Percentiles rank a stretch among this genome's conserved stretches.
These are phyloP conservation scores for Ferdinandea cuprea DNA, from an alignment of 2,888 invertebrate species.

Conservation along the genomic window DNA sequence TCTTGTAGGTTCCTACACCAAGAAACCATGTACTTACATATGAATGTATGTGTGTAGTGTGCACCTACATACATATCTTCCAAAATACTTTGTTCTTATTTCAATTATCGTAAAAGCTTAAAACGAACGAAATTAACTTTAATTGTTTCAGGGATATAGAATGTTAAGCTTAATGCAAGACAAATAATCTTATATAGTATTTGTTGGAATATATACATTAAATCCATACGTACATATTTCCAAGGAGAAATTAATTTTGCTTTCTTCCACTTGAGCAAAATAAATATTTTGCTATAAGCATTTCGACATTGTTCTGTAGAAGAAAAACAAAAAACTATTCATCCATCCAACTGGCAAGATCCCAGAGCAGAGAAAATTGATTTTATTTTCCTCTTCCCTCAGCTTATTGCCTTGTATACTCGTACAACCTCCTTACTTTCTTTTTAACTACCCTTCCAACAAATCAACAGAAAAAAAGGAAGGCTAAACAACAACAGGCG, in stretches of 20 bases:
- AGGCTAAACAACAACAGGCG: slow-evolving; percentile 21
- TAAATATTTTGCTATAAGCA: neutral
- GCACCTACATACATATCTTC: too few relatives aligned
- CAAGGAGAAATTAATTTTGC: neutral
- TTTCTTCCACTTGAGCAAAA: neutral
- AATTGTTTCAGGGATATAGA: neutral
- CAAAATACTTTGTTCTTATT: slow-evolving; percentile 29
- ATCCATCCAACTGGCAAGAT: slow-evolving; percentile 29
- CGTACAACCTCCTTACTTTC: neutral
- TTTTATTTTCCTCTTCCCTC: slow-evolving; percentile 36
- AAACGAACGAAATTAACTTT: slow-evolving; percentile 45
- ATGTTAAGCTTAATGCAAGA: slow-evolving; percentile 47
- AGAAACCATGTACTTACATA: too few relatives aligned
- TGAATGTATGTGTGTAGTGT: too few relatives aligned
- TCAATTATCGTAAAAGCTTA: slow-evolving; percentile 50
- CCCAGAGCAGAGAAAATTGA: slow-evolving; percentile 43
- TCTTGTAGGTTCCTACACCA: too few relatives aligned
- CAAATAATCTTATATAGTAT: slow-evolving; percentile 26
- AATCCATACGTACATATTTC: neutral
- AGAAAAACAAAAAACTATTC: neutral
- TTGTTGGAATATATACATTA: too few relatives aligned
- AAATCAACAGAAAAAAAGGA: too few relatives aligned
- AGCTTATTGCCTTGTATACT: slow-evolving; percentile 10
- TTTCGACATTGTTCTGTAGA: neutral
- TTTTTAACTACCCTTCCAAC: neutral